Evolutionary conservation across 2,797 vertebrate genomes (phyloP), one percentile per base, ranked within the genome.

Genomic region (Bryconaethiops microstoma): DNA sequence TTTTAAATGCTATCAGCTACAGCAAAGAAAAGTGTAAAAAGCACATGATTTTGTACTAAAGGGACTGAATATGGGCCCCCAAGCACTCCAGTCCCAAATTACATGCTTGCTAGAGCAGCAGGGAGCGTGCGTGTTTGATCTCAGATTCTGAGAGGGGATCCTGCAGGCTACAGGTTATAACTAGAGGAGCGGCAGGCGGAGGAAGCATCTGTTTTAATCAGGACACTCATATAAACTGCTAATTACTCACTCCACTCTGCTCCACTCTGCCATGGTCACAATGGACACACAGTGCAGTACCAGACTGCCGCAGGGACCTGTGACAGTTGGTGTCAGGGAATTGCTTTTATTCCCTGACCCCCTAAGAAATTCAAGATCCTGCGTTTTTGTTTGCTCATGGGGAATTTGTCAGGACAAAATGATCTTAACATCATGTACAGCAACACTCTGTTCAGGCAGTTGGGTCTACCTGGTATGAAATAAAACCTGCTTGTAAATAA

Each of bases 161-260:
- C 67, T 81, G 63, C 39, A 73, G 78, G 77, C 67, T 80, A 75
- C 76, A 79, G 57, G 59, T 86, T 77, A 74, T 50, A 78, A 75
- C 35, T 50, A 68, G 54, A 25, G 64, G 55, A 62, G 60, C 68
- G 54, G 76, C 77, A 74, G 59, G 52, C 82, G 59, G 50, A 64
- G 70, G 29, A 52, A 80, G 74, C 82, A 70, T 80, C 79, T 69
- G 75, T 79, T 83, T 84, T 79, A 86, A 79, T 87, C 62, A 85
- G 75, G 69, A 67, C 54, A 64, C 77, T 82, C 84, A 74, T 80
- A 71, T 39, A 67, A 84, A 54, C 69, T 74, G 79, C 75, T 88
- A 79, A 85, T 87, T 86, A 80, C 65, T 71, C 78, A 73, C 76
- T 54, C 52, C 35, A 75, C 50, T 59, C 35, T 73, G 48, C 48